Evolutionary conservation across 2,113 vertebrate genomes (phyloP).

Genomic region (Ailuropoda melanoleuca): DNA sequence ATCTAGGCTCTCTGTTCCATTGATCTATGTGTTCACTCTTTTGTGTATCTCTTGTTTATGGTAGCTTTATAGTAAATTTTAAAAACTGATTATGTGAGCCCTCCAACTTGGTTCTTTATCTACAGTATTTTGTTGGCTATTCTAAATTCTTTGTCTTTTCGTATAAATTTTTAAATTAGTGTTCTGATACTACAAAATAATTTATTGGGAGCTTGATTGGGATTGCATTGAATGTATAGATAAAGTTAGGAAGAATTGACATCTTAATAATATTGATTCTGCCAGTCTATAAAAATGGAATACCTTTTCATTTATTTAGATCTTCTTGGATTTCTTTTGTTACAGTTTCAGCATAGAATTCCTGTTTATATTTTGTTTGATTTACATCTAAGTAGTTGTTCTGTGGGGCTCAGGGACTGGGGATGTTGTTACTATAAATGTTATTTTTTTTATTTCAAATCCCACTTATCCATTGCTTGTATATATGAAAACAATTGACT

Average conservation of each 20-base stretch:
- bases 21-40: not conserved
- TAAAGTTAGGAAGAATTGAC: not conserved
- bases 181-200: not conserved
- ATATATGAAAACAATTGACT: not conserved
- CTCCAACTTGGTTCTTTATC: not conserved
- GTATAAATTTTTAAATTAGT: not conserved
- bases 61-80: not conserved
- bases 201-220: not conserved
- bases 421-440: not conserved
- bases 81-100: not conserved
- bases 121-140: not conserved
- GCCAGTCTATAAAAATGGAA: not conserved
- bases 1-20: not conserved
- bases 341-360: not conserved
- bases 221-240: not conserved
- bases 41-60: not conserved
- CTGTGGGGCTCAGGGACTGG: not conserved
- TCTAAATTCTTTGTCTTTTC: not conserved
- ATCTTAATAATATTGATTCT: not conserved
- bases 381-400: not conserved
- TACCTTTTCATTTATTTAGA: not conserved
- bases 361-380: not conserved
- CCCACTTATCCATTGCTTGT: not conserved
- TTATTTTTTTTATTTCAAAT: not conserved
- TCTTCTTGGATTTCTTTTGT: not conserved